Conservation (phyloP, 2,113 vertebrate species). For the Sturnira hondurensis region DNA sequence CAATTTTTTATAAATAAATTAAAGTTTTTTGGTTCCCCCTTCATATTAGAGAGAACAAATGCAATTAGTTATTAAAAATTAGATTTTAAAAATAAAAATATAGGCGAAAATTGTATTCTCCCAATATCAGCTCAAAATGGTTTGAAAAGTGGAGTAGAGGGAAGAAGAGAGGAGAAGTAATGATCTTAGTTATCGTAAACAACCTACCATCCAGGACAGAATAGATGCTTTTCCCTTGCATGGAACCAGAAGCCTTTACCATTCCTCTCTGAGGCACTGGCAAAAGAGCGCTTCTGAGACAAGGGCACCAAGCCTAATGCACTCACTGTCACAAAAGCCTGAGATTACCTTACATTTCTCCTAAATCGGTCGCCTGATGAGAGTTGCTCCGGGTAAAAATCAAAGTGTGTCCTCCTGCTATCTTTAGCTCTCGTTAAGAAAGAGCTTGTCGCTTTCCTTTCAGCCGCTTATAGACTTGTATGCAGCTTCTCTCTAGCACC, state of each 20-base stretch:
- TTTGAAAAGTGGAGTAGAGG: neutral
- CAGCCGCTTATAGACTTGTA: neutral
- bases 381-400: constrained; percentile 27
- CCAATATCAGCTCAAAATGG: neutral
- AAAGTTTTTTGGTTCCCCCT: too few relatives aligned
- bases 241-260: neutral
- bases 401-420: neutral
- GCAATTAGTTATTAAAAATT: neutral
- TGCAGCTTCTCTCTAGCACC: neutral
- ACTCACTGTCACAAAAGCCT: constrained; percentile 35
- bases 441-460: neutral
- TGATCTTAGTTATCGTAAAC: neutral
- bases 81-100: neutral
- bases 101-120: neutral
- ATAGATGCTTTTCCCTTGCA: neutral
- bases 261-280: neutral
- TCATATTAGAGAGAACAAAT: neutral
- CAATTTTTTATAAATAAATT: too few relatives aligned
- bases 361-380: constrained; percentile 37
- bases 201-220: neutral
- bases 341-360: constrained; percentile 3
- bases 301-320: neutral
- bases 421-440: constrained; percentile 23
- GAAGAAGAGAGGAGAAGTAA: neutral
- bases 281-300: neutral